Conservation (phyloP, 2,797 vertebrate species). For the Arnoldichthys spilopterus region DNA sequence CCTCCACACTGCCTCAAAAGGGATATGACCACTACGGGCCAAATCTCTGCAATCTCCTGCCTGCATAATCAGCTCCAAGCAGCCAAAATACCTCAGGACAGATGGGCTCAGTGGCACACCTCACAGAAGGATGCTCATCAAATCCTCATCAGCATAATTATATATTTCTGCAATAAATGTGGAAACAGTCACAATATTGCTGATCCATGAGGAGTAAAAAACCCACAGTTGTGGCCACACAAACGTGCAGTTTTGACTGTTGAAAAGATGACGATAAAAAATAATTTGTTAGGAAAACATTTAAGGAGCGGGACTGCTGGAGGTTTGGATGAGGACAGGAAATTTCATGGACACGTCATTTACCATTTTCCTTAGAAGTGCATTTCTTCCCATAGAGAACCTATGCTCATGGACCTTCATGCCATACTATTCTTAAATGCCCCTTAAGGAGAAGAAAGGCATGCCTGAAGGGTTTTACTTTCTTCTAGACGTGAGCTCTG, state of each 20-base stretch:
- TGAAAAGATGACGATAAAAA: constrained; percentile 14
- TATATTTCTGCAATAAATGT: constrained; percentile 29
- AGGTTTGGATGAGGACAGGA: background rate
- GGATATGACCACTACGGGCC: constrained; percentile 43
- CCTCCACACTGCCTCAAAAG: constrained; percentile 57
- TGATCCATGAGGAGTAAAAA: constrained; percentile 23
- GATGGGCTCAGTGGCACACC: constrained; percentile 32
- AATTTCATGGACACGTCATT: background rate
- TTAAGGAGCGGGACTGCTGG: background rate
- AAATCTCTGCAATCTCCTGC: constrained; percentile 60
- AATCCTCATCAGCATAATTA: constrained; percentile 35
- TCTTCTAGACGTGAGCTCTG: constrained; percentile 37
- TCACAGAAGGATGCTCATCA: constrained; percentile 22
- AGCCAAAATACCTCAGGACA: constrained; percentile 53
- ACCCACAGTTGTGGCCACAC: background rate
- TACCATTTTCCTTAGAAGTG: background rate
- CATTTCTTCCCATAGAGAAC: background rate
- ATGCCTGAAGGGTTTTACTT: constrained; percentile 10
- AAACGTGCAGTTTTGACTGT: constrained; percentile 3
- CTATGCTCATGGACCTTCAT: background rate
- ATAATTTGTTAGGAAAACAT: constrained; percentile 11
- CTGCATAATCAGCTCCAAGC: constrained; percentile 60
- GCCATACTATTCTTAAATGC: constrained; percentile 3
- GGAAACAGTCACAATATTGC: constrained; percentile 38
- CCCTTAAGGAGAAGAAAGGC: constrained; percentile 21